Percentiles rank a stretch among this genome's conserved stretches.
phyloP scores from a whole-genome alignment of 37 sponge, comb jelly and placozoan species.

The Axinella damicornis region DNA sequence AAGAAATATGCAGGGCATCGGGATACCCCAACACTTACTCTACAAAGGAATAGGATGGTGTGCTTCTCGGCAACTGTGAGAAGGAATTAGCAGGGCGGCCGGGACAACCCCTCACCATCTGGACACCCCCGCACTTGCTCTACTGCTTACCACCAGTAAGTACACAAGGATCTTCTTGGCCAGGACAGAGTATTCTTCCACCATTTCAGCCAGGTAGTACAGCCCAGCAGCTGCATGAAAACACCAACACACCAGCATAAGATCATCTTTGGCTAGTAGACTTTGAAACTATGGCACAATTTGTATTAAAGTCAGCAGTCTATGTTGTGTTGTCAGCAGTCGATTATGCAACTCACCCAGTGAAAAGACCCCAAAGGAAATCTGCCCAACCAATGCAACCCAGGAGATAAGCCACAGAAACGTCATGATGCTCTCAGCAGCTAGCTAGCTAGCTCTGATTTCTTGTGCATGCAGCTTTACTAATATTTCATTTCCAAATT shows the following conservation, averaged over 20 bases:
- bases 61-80: too few relatives aligned
- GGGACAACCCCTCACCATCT: too few relatives aligned
- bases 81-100: too few relatives aligned
- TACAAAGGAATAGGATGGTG: too few relatives aligned
- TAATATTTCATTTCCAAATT: too few relatives aligned
- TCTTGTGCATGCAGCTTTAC: too few relatives aligned
- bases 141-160: conserved; percentile 67
- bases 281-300: too few relatives aligned
- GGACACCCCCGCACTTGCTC: too few relatives aligned
- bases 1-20: too few relatives aligned
- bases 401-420: conserved; percentile 80
- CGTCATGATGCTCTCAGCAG: conserved; percentile 2
- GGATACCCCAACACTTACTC: too few relatives aligned
- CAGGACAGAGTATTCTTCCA: conserved; percentile 88
- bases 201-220: conserved; percentile 88
- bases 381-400: conserved; percentile 59
- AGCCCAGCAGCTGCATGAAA: conserved; percentile 82
- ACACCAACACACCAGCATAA: background rate
- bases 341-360: conserved; percentile 64
- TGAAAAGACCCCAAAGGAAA: conserved; percentile 67
- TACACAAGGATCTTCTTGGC: conserved; percentile 67
- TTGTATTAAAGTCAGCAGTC: background rate
- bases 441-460: too few relatives aligned
- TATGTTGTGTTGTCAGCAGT: background rate
- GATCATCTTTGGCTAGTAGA: too few relatives aligned